phyloP scores from a whole-genome alignment of 1,140 invertebrate species.

The Meloidogyne chitwoodi region DNA sequence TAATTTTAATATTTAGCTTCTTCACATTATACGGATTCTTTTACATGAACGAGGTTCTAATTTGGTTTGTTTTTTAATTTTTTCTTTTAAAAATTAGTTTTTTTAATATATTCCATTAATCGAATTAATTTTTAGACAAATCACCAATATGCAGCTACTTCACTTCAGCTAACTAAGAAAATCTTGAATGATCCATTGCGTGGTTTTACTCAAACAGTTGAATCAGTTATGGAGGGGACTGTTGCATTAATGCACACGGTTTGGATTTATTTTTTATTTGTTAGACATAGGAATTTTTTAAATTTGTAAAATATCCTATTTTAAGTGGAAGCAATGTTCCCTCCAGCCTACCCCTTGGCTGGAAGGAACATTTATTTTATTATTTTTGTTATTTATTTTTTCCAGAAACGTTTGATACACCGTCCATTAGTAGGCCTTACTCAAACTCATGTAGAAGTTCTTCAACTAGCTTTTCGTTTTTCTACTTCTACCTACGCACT shows the following conservation, averaged over 20 bases:
- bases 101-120: no score
- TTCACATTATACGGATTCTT: conserved; percentile 9
- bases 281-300: no score
- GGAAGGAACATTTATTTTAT: not conserved
- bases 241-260: conserved; percentile 70
- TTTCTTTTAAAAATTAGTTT: not conserved
- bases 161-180: conserved; percentile 66
- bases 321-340: no score
- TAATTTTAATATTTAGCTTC: conserved; percentile 23
- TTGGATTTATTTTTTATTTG: conserved; percentile 53
- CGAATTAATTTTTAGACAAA: not conserved
- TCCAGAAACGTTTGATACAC: conserved; percentile 38
- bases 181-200: conserved; percentile 63
- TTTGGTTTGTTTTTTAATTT: not conserved
- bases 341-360: not conserved
- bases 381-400: not conserved
- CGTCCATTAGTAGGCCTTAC: conserved; percentile 30
- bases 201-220: conserved; percentile 67
- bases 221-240: conserved; percentile 68
- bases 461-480: conserved; percentile 34
- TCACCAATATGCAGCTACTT: conserved; percentile 64
- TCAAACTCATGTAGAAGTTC: conserved; percentile 32
- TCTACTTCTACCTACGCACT: conserved; percentile 49
- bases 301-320: no score
- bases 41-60: not conserved